These are phyloP conservation scores for Triops cancriformis DNA, from an alignment of 1,140 invertebrate species.

Conservation along the genomic window DNA sequence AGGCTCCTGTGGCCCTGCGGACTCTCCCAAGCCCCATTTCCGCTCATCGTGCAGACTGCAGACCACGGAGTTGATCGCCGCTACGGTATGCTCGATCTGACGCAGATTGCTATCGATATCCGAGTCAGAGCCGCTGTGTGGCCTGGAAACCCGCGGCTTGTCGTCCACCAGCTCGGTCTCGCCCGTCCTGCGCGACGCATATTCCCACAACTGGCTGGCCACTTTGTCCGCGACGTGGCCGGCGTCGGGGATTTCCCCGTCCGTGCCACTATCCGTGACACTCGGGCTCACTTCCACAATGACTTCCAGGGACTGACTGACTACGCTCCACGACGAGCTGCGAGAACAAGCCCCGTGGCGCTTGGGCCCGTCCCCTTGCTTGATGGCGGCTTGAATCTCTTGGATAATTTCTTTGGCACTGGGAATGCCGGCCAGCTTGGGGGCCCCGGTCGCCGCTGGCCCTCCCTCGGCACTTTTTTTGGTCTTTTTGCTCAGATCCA, in stretches of 20 bases:
- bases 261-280: not conserved
- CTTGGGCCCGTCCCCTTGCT: not conserved
- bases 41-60: constrained; percentile 25
- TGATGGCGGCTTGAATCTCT: constrained; percentile 6
- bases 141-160: not conserved
- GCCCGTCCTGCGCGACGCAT: not conserved
- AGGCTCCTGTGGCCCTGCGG: not conserved
- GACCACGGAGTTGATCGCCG: constrained; percentile 28
- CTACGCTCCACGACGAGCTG: not conserved
- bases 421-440: not conserved
- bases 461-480: not conserved
- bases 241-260: not conserved
- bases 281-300: constrained; percentile 21
- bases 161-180: not conserved
- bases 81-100: constrained; percentile 29
- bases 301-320: constrained; percentile 15
- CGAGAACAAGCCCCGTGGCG: not conserved
- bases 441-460: not conserved
- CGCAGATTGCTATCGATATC: constrained; percentile 31
- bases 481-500: constrained; percentile 25
- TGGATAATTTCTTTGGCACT: not conserved
- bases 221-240: not conserved
- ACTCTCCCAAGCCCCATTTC: not conserved
- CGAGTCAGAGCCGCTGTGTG: constrained; percentile 21
- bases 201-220: not conserved